Evolutionary conservation across 2,797 vertebrate species (phyloP).

Genomic region (Urosaurus nigricauda): DNA sequence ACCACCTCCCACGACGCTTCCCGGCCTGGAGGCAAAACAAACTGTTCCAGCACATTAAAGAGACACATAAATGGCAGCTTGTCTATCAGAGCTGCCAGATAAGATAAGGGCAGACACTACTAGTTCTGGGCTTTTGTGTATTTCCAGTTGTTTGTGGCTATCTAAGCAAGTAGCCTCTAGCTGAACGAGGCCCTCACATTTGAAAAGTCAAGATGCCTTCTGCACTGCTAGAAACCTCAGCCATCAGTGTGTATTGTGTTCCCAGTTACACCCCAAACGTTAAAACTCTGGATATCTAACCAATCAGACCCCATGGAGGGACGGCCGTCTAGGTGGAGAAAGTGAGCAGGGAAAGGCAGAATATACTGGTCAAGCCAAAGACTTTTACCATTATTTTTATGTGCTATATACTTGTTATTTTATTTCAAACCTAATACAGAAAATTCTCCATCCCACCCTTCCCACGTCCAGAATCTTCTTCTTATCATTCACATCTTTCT

Average conservation of each 20-base stretch:
- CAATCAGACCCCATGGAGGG: no score
- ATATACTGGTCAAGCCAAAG: no score
- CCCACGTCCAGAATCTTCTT: no score
- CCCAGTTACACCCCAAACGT: neutral
- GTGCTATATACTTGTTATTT: no score
- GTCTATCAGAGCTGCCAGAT: neutral
- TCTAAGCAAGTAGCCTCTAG: no score
- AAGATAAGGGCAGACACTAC: neutral
- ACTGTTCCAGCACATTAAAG: neutral
- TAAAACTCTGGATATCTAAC: neutral
- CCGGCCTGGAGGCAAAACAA: neutral
- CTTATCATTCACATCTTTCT: no score
- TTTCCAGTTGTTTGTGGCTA: neutral
- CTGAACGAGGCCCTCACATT: neutral
- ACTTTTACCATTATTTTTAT: no score
- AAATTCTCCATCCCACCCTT: no score
- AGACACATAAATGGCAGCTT: neutral
- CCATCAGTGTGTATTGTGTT: no score
- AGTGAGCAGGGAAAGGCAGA: no score
- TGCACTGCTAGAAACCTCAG: neutral
- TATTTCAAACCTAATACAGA: no score
- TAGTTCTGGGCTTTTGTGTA: neutral
- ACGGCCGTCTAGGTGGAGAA: no score
- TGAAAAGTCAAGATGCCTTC: neutral
- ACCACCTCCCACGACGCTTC: neutral